Base-by-base conservation (phyloP, 1,140 invertebrate genomes). In the Proales similis region DNA sequence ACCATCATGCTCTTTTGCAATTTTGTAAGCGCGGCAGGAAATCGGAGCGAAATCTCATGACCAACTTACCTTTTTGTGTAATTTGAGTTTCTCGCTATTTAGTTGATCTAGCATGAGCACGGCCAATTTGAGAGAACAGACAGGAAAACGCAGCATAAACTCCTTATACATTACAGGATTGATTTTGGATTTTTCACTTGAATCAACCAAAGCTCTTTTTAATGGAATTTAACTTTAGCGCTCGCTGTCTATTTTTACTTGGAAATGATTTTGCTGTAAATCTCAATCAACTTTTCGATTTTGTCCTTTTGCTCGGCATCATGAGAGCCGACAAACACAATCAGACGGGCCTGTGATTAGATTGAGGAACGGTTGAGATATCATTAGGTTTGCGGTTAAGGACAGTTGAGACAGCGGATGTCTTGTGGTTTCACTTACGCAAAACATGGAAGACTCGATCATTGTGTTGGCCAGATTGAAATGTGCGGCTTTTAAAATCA, bases 121-220 rank as follows among this genome's bases (percentile, higher is more conserved):
- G 11, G 45, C 32, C 7, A 57, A 30, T 20, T 36, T 36, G 14
- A 26, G 26, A 20, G 51, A 57, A 57, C 45, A 42, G 0, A 17
- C 6, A 26, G 51, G 20, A 42, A 42, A 42, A 19, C 51, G 29
- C 0, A 57, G 14, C 12, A 57, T 17, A 57, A 42, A 57, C 17
- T 57, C 51, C 45, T 57, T 57, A 17, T 57, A 57, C 51, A 57
- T 57, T 2, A 39, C 51, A 12, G 51, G 51, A 57, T 57, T 57
- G 12, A 57, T 29, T 42, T 57, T 57, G 17, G 51, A 57, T 24
- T 57, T 57, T 42, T 57, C 51, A 57, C 51, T 57, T 32, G 20
- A 20, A 48, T 14, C n/a, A n/a, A n/a, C n/a, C n/a, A n/a, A n/a
- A n/a, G n/a, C n/a, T n/a, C n/a, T n/a, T n/a, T n/a, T n/a, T n/a